Evolutionary conservation across 2,797 vertebrate species (phyloP).

Genomic region (Cossypha caffra): DNA sequence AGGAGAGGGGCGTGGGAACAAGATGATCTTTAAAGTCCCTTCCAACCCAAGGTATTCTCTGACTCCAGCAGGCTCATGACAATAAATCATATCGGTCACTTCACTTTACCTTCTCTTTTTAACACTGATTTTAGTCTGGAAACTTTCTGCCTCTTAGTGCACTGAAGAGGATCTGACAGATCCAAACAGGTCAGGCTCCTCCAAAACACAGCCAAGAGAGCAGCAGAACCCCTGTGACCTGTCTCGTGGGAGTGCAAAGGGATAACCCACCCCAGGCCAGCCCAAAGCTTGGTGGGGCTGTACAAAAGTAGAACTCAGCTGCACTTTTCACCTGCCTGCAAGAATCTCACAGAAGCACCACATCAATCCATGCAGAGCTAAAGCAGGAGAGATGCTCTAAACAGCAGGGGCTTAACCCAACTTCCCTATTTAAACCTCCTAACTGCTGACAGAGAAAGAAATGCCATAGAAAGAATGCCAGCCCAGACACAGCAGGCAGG

Average conservation of each 20-base stretch:
- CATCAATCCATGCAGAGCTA: neutral
- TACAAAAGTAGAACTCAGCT: neutral
- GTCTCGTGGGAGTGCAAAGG: neutral
- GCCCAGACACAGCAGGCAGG: neutral
- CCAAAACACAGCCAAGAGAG: neutral
- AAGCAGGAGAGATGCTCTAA: neutral
- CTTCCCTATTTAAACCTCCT: neutral
- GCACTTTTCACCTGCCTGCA: neutral
- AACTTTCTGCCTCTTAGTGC: neutral
- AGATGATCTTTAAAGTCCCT: neutral
- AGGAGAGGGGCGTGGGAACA: neutral
- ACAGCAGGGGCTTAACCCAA: neutral
- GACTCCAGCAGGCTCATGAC: neutral
- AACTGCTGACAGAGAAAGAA: neutral
- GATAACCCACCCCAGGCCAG: neutral
- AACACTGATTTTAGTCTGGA: neutral
- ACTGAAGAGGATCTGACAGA: neutral
- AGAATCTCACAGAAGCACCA: neutral
- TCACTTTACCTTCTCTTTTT: neutral
- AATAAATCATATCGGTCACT: neutral
- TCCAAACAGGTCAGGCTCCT: neutral
- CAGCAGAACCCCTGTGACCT: neutral
- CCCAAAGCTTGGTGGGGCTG: neutral
- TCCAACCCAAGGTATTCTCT: neutral
- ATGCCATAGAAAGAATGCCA: neutral